Percentiles rank a stretch among this genome's conserved stretches.
phyloP scores from a whole-genome alignment of 2,797 vertebrate genomes.

The Acipenser transmontanus region DNA sequence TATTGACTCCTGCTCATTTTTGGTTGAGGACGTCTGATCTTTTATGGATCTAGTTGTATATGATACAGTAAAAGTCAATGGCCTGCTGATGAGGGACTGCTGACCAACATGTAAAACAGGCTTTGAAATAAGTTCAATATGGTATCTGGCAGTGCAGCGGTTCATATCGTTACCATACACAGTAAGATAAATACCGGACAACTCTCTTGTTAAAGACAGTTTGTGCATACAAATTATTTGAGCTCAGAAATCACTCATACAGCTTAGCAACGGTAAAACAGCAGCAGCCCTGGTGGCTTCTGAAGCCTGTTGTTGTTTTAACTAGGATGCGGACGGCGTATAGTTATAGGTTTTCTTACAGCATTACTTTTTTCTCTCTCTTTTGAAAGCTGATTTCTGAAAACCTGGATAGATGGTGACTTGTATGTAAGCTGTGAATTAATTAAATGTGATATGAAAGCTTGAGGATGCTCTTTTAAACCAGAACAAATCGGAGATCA shows the following conservation, averaged over 20 bases:
- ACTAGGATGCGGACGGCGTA: background rate
- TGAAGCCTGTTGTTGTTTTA: background rate
- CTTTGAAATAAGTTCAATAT: too few species aligned
- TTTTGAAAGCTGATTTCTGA: background rate
- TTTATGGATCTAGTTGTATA: background rate
- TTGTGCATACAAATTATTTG: too few species aligned
- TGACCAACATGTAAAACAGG: too few species aligned
- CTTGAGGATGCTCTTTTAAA: background rate
- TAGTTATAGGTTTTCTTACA: background rate
- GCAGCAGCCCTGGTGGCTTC: background rate
- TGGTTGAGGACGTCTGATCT: slow-evolving; percentile 9
- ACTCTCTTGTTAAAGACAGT: too few species aligned
- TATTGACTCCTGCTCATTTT: slow-evolving; percentile 32
- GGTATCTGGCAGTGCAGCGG: too few species aligned
- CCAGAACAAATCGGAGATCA: background rate
- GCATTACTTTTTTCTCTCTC: background rate
- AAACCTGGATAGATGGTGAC: background rate
- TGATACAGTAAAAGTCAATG: background rate
- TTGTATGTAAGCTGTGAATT: slow-evolving; percentile 1
- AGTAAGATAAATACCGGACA: too few species aligned
- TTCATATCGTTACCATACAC: too few species aligned
- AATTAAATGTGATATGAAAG: background rate
- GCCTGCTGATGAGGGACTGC: background rate
- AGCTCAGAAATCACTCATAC: too few species aligned
- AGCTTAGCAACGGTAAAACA: too few species aligned